phyloP scores from a whole-genome alignment of 1,140 invertebrate species.

The Homalodisca vitripennis region DNA sequence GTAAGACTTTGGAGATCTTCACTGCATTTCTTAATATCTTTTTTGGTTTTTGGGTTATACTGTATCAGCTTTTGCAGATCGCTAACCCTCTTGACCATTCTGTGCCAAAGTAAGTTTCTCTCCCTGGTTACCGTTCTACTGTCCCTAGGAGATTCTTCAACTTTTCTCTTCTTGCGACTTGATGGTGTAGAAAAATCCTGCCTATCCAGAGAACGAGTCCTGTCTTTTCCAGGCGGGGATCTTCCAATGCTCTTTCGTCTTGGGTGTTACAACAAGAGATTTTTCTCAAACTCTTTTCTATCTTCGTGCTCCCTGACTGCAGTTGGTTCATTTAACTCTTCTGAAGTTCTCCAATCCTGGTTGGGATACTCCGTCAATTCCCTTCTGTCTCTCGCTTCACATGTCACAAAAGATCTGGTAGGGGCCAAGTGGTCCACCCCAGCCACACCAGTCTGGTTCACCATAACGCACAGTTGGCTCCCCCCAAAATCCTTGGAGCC shows the following conservation, averaged over 20 bases:
- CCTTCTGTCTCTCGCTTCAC: neutral
- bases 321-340: neutral
- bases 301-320: neutral
- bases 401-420: neutral
- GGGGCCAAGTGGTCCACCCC: neutral
- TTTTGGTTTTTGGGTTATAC: neutral
- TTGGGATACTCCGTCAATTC: neutral
- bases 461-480: too few relatives aligned
- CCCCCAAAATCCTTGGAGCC: too few relatives aligned
- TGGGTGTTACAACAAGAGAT: neutral
- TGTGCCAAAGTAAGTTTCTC: neutral
- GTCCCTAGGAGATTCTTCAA: neutral
- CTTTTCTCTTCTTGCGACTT: neutral
- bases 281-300: neutral
- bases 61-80: neutral
- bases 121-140: neutral
- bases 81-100: neutral
- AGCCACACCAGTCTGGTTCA: too few relatives aligned
- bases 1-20: neutral
- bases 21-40: neutral
- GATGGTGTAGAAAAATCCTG: neutral
- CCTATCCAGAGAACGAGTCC: neutral
- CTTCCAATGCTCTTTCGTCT: neutral
- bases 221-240: neutral
- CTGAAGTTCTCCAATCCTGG: neutral